Conservation (phyloP, 2,113 vertebrate genomes). For the Aptenodytes patagonicus region DNA sequence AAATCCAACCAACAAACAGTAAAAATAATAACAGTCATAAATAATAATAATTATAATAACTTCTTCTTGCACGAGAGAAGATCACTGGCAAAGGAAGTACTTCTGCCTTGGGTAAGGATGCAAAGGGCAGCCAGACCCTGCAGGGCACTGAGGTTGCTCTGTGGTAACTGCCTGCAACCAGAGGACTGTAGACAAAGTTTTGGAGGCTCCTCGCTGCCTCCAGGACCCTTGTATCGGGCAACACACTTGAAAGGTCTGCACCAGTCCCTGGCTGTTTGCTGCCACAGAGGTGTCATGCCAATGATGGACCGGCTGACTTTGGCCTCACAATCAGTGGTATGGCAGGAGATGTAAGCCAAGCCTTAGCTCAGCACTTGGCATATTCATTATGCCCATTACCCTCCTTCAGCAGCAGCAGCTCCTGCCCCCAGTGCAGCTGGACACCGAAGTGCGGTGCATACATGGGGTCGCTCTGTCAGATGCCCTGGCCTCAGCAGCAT, state of each 20-base stretch:
- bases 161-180: background rate
- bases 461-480: rapidly evolving
- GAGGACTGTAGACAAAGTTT: background rate
- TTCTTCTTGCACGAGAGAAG: background rate
- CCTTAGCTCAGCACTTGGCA: background rate
- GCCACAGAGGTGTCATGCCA: background rate
- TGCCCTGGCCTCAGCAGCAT: background rate
- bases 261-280: background rate
- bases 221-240: background rate
- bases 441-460: rapidly evolving
- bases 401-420: background rate
- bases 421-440: background rate
- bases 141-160: background rate
- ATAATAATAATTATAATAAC: background rate
- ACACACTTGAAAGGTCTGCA: background rate
- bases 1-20: background rate
- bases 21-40: background rate
- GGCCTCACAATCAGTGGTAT: background rate
- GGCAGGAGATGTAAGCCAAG: background rate
- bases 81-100: background rate
- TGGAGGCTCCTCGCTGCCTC: background rate
- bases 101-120: background rate
- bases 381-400: too few species aligned
- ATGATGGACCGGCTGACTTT: background rate
- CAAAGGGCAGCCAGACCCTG: background rate